Evolutionary conservation across 2,797 vertebrate species (phyloP), one percentile per base, ranked within the genome.

Genomic region (Acrossocheilus fasciatus): DNA sequence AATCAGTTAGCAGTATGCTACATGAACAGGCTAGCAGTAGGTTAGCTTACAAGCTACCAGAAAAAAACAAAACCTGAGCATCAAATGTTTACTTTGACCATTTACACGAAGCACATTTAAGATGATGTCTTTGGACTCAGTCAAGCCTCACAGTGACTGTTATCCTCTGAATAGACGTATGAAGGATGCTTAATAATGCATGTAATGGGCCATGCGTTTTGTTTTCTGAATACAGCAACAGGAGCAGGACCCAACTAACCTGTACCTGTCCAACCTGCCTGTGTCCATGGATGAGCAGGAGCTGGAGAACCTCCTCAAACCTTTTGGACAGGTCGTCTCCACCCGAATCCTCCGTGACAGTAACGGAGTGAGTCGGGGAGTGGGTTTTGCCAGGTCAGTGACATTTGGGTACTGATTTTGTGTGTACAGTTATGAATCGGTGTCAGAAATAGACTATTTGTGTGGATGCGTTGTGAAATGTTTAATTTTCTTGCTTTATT

Each of bases 211-310:
- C 39, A 8, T 77, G 74, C 64, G 15, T 8, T 83, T 18, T 57
- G 59, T 83, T 81, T 66, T 85, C 18, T 85, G 20, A 70, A 45
- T 82, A 91, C 94, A 99, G 98, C 98, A 99, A 97, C 98, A 99
- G 94, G 98, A 99, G 85, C 98, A 99, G 95, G 98, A 99, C 91
- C 98, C 98, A 0, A 99, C 98, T 90, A 99, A 99, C 92, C 95
- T 99, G 81, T 99, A 99, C 93, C 98, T 99, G 94, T 99, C 98
- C 94, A 99, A 99, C 93, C 93, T 99, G 93, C 98, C 98, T 0
- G 94, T 99, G 20, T 98, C 97, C 1, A 97, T 99, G 97, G 98
- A 99, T 76, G 98, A 99, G 92, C 98, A 99, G 92, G 98, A 99
- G 95, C 94, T 99, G 74, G 98, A 99, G 93, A 98, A 96, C 92